Base-by-base conservation (phyloP, 2,113 vertebrate genomes). In the Helogale parvula region DNA sequence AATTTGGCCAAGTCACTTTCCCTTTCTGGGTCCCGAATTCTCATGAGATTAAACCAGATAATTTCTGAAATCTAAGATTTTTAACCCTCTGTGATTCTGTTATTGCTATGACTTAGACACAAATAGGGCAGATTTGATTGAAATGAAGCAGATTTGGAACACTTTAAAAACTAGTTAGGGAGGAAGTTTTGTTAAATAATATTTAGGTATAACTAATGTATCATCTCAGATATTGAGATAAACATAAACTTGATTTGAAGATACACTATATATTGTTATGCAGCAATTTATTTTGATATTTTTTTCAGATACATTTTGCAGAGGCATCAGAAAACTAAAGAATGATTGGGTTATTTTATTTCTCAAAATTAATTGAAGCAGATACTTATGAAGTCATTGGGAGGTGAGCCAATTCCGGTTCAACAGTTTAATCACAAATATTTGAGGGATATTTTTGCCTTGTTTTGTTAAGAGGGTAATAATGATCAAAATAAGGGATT, bases 221-320 rank as follows among this genome's bases (percentile, higher is more conserved):
- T 88, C 88, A 77, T 93, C 92, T 95, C 90, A 95, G 91, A 72
- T 96, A 86, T 45, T 93, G 68, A 77, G 76, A 92, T 97, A 94
- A 88, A 96, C 38, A 71, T 96, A 96, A 96, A 95, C 57, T 97
- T 97, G 88, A 98, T 96, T 95, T 97, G 65, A 97, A 97, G 89
- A 60, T 97, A 92, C 86, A 76, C 97, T 98, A 88, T 97, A 90
- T 96, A 86, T 93, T 97, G 88, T 97, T 97, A 95, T 31, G 89
- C 89, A 97, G 97, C 96, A 90, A 96, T 98, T 97, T 98, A 97
- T 98, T 97, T 98, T 97, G 96, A 83, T 98, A 97, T 98, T 97
- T 98, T 98, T 98, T 98, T 98, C 96, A 98, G 97, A 98, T 98
- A 91, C 85, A 98, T 98, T 98, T 98, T 98, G 94, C 97, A 98